Evolutionary conservation across 2,888 invertebrate species (phyloP).

Genomic region (Cheilosia scutellata): DNA sequence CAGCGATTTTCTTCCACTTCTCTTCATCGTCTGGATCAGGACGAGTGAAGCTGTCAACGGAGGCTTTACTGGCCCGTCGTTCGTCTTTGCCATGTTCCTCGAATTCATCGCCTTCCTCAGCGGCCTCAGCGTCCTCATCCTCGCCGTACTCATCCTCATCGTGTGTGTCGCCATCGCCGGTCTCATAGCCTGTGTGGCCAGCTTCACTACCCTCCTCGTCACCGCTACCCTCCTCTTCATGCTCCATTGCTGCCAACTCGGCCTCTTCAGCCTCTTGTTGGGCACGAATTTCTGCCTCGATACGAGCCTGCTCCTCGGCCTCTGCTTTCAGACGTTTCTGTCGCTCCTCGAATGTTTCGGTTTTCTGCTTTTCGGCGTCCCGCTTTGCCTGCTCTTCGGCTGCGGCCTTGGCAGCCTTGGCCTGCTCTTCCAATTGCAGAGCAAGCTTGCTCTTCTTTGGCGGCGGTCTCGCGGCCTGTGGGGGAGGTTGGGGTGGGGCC

Average conservation of each 20-base stretch:
- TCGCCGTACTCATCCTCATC: slow-evolving; percentile 76
- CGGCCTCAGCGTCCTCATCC: slow-evolving; percentile 76
- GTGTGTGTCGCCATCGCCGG: slow-evolving; percentile 78
- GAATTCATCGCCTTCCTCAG: slow-evolving; percentile 78
- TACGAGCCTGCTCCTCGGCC: slow-evolving; percentile 81
- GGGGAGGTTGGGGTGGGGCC: slow-evolving; percentile 78
- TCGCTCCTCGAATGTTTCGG: slow-evolving; percentile 82
- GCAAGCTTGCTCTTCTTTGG: slow-evolving; percentile 83
- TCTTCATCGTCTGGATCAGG: slow-evolving; percentile 82
- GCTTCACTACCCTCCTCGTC: slow-evolving; percentile 77
- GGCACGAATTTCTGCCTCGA: slow-evolving; percentile 81
- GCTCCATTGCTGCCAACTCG: slow-evolving; percentile 78
- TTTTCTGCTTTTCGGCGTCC: slow-evolving; percentile 80
- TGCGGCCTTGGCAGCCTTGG: slow-evolving; percentile 82
- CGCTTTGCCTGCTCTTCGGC: slow-evolving; percentile 81
- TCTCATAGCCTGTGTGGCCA: slow-evolving; percentile 77
- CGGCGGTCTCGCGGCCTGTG: slow-evolving; percentile 80
- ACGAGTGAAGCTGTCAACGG: slow-evolving; percentile 82
- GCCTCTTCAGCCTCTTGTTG: slow-evolving; percentile 81
- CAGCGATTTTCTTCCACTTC: slow-evolving; percentile 82
- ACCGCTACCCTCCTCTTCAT: slow-evolving; percentile 78
- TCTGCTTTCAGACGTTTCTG: slow-evolving; percentile 82
- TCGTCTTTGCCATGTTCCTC: slow-evolving; percentile 77
- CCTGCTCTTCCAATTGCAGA: slow-evolving; percentile 83
- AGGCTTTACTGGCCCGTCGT: slow-evolving; percentile 81